Evolutionary conservation across 1,140 invertebrate species (phyloP), one percentile per base, ranked within the genome.

Genomic region (Arion vulgaris): DNA sequence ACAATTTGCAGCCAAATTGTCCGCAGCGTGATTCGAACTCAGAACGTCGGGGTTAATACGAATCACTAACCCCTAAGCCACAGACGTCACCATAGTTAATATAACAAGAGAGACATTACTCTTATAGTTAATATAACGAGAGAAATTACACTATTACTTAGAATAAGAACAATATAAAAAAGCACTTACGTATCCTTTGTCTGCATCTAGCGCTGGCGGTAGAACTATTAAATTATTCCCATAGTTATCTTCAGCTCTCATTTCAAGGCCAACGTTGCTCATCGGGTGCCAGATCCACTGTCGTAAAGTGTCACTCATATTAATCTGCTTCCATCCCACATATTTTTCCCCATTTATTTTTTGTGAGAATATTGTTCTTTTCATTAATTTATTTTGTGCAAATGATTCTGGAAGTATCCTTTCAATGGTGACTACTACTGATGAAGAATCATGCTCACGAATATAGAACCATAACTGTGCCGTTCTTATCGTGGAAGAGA

Each of bases 201-300:
- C 77, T 13, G 82, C 68, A 17, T 85, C 79, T 26, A 45, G 36
- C 7, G 68, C 19, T 9, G 68, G 81, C 17, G 83, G 77, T 9
- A 92, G 92, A 57, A 92, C 89, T 38, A 93, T 86, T 26, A 90
- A 94, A 28, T 95, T 94, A 89, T 96, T 97, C 80, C 92, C 93
- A n/a, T 96, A 96, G 81, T 95, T 95, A 92, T 98, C 96, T 68
- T 97, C 94, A 77, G 97, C 93, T 86, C 95, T 95, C 41, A 94
- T 94, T 86, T 94, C 93, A 75, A 92, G 81, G 49, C 86, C 92
- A 83, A 81, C 90, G 90, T 68, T 93, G 90, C 79, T 75, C 72
- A 84, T 68, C 49, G 87, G 85, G 36, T 84, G 83, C 34, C 87
- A 84, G 19, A 91, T 96, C 92, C 92, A 93, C 17, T 89, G 84